These are phyloP conservation scores for Apostichopus japonicus DNA, from an alignment of 35 echinoderm and acorn worm genomes.

Conservation along the genomic window DNA sequence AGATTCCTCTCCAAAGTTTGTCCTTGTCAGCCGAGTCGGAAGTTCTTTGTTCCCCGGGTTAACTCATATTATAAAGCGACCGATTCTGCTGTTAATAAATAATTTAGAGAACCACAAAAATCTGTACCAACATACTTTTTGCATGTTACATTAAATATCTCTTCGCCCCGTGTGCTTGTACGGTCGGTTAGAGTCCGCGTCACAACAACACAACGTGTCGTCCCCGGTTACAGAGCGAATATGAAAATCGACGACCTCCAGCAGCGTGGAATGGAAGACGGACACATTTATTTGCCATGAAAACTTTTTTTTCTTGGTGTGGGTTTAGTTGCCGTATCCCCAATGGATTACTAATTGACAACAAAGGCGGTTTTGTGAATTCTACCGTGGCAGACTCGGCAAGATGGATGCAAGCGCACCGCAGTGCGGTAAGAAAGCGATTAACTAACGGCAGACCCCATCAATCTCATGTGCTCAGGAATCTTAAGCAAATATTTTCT, in stretches of 20 bases:
- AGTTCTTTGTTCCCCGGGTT: not conserved
- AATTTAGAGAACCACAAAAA: conserved; percentile 18
- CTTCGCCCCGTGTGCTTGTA: not conserved
- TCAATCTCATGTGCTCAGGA: not conserved
- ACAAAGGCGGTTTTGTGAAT: conserved; percentile 5
- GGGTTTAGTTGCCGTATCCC: conserved; percentile 20
- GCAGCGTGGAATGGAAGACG: not conserved
- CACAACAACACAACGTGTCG: not conserved
- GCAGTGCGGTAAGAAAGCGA: not conserved
- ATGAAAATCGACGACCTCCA: conserved; percentile 28
- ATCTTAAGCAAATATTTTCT: conserved; percentile 35
- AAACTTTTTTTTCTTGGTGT: not conserved
- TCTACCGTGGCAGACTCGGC: conserved; percentile 9
- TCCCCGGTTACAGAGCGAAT: conserved; percentile 42
- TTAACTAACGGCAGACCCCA: not conserved
- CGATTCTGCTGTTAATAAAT: conserved; percentile 31
- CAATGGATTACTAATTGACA: conserved; percentile 40
- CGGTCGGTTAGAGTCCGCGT: not conserved
- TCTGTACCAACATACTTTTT: conserved; percentile 10
- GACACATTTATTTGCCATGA: conserved; percentile 33
- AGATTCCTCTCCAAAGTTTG: not conserved
- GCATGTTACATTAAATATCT: not conserved
- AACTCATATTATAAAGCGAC: not conserved
- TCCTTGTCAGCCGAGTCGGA: not conserved
- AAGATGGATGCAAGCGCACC: conserved; percentile 8